phyloP scores from a whole-genome alignment of 2,888 invertebrate species.

The Panopea generosa region DNA sequence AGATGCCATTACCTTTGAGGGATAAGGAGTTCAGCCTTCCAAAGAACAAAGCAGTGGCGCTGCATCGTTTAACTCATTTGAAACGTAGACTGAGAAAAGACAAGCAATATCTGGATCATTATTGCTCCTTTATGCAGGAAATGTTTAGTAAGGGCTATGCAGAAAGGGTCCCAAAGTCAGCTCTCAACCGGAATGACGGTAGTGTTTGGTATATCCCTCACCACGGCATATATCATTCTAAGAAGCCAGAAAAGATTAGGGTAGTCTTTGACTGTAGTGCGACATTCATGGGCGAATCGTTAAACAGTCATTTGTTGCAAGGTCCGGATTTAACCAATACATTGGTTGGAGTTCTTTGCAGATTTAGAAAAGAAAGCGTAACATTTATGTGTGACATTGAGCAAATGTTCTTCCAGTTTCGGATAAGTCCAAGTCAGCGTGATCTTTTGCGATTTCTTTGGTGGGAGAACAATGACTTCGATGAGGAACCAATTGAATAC shows the following conservation, averaged over 20 bases:
- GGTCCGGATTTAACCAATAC: no score
- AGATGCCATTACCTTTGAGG: constrained; percentile 47
- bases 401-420: constrained; percentile 49
- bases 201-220: constrained; percentile 64
- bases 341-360: constrained; percentile 57
- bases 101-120: constrained; percentile 10
- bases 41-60: constrained; percentile 25
- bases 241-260: constrained; percentile 55
- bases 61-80: no score
- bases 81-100: constrained; percentile 17
- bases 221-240: constrained; percentile 48
- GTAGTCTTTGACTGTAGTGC: constrained; percentile 57
- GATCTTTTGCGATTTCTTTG: no score
- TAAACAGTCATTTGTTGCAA: constrained; percentile 45
- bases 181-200: no score
- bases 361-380: constrained; percentile 25
- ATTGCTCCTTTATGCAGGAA: constrained; percentile 20
- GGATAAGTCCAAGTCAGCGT: no score
- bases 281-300: constrained; percentile 15
- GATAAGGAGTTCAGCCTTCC: constrained; percentile 10
- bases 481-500: constrained; percentile 28
- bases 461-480: no score
- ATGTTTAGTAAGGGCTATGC: constrained; percentile 25
- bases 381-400: constrained; percentile 49
- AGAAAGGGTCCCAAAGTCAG: no score